These are phyloP conservation scores for Eudemis profundana DNA, from an alignment of 2,888 invertebrate species.

Conservation along the genomic window DNA sequence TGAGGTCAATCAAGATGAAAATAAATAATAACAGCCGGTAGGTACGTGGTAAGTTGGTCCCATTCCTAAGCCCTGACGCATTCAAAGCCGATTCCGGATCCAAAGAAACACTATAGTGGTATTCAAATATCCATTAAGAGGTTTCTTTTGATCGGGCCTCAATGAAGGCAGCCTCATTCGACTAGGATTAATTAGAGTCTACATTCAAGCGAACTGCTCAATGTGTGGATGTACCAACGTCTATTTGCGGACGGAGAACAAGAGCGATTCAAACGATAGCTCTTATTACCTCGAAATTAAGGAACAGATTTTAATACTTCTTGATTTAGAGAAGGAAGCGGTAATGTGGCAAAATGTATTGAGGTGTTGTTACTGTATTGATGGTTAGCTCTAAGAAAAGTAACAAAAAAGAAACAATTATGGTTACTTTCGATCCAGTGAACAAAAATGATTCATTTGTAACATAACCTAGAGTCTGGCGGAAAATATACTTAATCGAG, in stretches of 20 bases:
- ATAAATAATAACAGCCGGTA: constrained; percentile 4
- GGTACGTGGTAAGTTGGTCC: constrained; percentile 5
- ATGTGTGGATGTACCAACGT: constrained; percentile 56
- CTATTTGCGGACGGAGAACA: constrained; percentile 49
- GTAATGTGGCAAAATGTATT: constrained; percentile 45
- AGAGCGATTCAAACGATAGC: constrained; percentile 30
- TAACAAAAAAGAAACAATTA: constrained; percentile 47
- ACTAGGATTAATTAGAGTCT: constrained; percentile 75
- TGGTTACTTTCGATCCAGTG: constrained; percentile 28
- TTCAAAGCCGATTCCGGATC: constrained; percentile 29
- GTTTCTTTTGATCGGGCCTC: constrained; percentile 77
- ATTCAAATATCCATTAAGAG: constrained; percentile 82
- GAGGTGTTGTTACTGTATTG: constrained; percentile 51
- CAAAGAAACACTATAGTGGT: constrained; percentile 59
- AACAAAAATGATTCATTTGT: constrained; percentile 26
- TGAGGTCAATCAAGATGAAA: neutral
- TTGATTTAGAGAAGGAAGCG: constrained; percentile 44
- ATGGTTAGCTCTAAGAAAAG: constrained; percentile 46
- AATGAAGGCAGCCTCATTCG: constrained; percentile 67
- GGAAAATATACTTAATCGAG: neutral
- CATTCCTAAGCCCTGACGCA: constrained; percentile 41
- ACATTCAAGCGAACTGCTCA: constrained; percentile 73
- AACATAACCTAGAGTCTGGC: neutral
- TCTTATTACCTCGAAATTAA: constrained; percentile 9
- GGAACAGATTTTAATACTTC: constrained; percentile 41